A percentile compares a stretch with the other conserved stretches of the same genome.
phyloP scores from a whole-genome alignment of 2,888 invertebrate genomes.

The Fissipunctia ypsillon region DNA sequence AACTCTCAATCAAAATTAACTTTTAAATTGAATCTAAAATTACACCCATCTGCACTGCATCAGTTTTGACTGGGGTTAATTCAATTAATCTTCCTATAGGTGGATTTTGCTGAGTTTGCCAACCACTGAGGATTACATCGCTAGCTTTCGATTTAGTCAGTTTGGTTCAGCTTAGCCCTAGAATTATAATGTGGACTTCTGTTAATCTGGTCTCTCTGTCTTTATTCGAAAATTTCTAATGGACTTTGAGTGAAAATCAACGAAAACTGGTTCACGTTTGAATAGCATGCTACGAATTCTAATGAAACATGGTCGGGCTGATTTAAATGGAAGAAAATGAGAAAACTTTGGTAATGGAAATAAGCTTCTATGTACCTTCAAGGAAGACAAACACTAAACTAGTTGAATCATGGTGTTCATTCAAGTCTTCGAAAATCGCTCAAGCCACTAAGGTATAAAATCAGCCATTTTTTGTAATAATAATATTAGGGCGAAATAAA shows the following conservation, averaged over 20 bases:
- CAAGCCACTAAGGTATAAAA: background rate
- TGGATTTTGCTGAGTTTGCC: slow-evolving; percentile 60
- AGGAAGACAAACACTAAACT: background rate
- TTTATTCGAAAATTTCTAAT: slow-evolving; percentile 39
- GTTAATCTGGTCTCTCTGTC: slow-evolving; percentile 14
- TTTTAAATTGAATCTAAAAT: slow-evolving; percentile 53
- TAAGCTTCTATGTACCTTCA: background rate
- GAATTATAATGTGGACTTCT: slow-evolving; percentile 49
- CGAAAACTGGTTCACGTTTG: slow-evolving; percentile 18
- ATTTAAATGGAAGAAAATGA: slow-evolving; percentile 37
- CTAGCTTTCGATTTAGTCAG: slow-evolving; percentile 56
- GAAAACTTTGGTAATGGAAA: slow-evolving; percentile 27
- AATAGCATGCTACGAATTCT: slow-evolving; percentile 28
- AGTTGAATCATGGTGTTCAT: background rate
- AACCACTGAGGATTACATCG: slow-evolving; percentile 48
- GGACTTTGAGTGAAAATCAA: slow-evolving; percentile 29
- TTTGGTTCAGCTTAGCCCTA: slow-evolving; percentile 42
- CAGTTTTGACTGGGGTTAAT: slow-evolving; percentile 64
- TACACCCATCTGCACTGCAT: slow-evolving; percentile 58
- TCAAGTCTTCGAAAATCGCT: background rate
- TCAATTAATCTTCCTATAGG: slow-evolving; percentile 70
- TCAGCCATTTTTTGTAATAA: background rate
- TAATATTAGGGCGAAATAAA: background rate
- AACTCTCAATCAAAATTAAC: slow-evolving; percentile 31
- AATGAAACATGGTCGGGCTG: slow-evolving; percentile 20